phyloP scores from a whole-genome alignment of 1,140 invertebrate species.

The Cyrtorhinus lividipennis region DNA sequence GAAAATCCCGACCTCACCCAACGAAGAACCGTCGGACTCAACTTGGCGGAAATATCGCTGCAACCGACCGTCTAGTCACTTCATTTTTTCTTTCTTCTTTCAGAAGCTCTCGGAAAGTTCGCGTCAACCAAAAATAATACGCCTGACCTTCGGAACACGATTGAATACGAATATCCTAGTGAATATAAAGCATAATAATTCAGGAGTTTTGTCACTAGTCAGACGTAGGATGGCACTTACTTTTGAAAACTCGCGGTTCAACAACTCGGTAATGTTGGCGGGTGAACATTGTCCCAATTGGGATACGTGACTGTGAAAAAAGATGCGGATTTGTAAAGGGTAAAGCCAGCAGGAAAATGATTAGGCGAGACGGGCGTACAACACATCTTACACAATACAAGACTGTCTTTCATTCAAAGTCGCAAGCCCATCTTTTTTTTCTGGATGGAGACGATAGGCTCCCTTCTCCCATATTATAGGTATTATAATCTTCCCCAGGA shows the following conservation, averaged over 20 bases:
- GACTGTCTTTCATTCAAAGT: background rate
- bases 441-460: no score
- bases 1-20: no score
- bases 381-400: constrained; percentile 4
- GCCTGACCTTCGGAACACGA: background rate
- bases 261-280: constrained; percentile 2
- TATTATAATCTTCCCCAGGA: no score
- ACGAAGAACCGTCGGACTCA: no score
- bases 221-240: background rate
- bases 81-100: no score
- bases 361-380: background rate
- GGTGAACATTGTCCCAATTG: constrained; percentile 2
- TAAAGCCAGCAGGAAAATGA: constrained; percentile 6
- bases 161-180: background rate
- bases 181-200: background rate
- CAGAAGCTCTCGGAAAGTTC: no score
- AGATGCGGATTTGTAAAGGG: constrained; percentile 4
- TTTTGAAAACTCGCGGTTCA: background rate
- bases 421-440: no score
- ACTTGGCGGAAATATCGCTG: no score
- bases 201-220: background rate
- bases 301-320: constrained; percentile 3
- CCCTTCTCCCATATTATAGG: no score
- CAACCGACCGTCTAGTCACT: no score
- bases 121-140: no score